Evolutionary conservation across 2,797 vertebrate genomes (phyloP), one percentile per base, ranked within the genome.

Genomic region (Rhynchotus rufescens): DNA sequence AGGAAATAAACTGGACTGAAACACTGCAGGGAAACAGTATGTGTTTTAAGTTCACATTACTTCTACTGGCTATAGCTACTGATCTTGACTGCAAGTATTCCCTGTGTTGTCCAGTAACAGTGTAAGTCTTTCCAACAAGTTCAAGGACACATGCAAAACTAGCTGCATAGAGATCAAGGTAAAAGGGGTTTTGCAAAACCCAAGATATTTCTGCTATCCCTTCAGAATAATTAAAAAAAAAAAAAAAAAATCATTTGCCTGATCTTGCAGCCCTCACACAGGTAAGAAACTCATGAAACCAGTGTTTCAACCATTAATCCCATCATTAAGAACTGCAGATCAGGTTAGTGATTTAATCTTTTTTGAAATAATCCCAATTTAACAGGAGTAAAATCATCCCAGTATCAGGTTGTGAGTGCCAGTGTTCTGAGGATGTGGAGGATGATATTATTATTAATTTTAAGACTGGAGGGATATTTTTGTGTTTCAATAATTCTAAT

Each of bases 401-500:
- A 64, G 23, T 49, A 49, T 32, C 12, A 79, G 52, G 40, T 40
- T 61, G 19, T 23, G 10, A 84, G 26, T 61, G 32, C 49, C 19
- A 23, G 32, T 13, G 11, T 71, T 86, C 89, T n/a, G 59, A 86
- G n/a, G 32, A 62, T 38, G 17, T 64, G 8, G 66, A 86, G 94
- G 80, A 91, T 52, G 19, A 51, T 80, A 10, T 68, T 10, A 44
- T 40, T 65, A 90, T 92, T 82, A 59, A 81, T 90, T 84, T 92
- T 84, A 36, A 25, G 13, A 71, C 75, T 54, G 49, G 65, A 76
- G 67, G 44, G 45, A 61, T 95, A 62, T 84, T 92, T 85, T 90
- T 44, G 7, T 69, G 51, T 77, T 83, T 94, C 72, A 47, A 57
- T 92, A 91, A 85, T 40, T 88, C 68, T 87, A 28, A 89, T 87